phyloP scores from a whole-genome alignment of 2,797 vertebrate species.

The Ctenopoma kingsleyae region DNA sequence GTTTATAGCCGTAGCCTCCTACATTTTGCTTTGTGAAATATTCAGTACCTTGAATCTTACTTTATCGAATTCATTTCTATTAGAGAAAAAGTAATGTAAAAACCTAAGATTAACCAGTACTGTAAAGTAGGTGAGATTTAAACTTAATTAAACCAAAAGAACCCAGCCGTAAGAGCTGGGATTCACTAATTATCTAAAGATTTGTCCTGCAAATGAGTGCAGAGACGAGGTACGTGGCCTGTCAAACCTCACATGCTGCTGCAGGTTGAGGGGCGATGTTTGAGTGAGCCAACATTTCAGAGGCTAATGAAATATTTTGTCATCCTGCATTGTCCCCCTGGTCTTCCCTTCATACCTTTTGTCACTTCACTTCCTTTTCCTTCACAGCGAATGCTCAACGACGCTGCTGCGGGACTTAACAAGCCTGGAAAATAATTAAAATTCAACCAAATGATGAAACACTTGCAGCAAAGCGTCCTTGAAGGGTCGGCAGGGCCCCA shows the following conservation, averaged over 20 bases:
- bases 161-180: not conserved
- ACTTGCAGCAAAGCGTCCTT: constrained; percentile 79
- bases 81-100: not conserved
- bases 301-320: constrained; percentile 77
- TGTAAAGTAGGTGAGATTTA: not conserved
- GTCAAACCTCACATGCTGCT: constrained; percentile 16
- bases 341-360: constrained; percentile 62
- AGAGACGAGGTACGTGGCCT: constrained; percentile 1
- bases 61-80: no score
- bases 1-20: no score
- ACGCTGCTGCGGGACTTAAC: constrained; percentile 61
- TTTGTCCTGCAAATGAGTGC: constrained; percentile 37
- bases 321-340: constrained; percentile 52
- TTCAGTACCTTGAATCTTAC: no score
- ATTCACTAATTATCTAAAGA: constrained; percentile 33
- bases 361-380: constrained; percentile 66
- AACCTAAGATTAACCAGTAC: not conserved
- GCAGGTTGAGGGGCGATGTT: constrained; percentile 24
- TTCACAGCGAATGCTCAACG: constrained; percentile 54
- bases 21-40: no score
- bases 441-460: constrained; percentile 82
- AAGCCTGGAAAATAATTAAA: constrained; percentile 79
- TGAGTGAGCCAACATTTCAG: constrained; percentile 69
- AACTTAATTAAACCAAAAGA: constrained; percentile 22
- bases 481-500: constrained; percentile 72